phyloP scores from a whole-genome alignment of 1,140 invertebrate species.

The Geopemphigus sp. region DNA sequence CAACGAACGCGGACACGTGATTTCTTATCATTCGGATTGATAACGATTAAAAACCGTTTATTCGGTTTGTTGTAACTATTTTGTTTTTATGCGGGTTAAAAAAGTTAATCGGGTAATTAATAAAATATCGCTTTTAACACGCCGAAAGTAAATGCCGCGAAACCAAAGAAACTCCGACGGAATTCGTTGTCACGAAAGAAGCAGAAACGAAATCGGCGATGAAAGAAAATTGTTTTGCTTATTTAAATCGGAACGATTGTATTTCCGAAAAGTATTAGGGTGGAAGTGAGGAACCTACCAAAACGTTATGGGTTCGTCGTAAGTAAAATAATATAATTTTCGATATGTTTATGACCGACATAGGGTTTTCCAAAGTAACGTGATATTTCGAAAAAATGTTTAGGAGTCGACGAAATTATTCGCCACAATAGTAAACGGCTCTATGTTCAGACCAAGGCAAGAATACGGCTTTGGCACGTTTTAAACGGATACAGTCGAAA shows the following conservation, averaged over 20 bases:
- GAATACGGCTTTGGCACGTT: constrained; percentile 66
- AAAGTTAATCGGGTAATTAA: too few species aligned
- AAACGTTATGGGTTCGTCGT: constrained; percentile 80
- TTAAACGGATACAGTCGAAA: constrained; percentile 77
- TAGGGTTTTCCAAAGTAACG: too few species aligned
- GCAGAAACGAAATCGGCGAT: neutral
- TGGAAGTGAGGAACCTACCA: constrained; percentile 82
- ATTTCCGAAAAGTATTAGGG: constrained; percentile 90
- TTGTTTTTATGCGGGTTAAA: too few species aligned
- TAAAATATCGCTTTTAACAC: too few species aligned
- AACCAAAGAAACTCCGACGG: neutral
- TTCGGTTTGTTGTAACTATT: too few species aligned
- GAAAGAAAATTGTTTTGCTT: constrained; percentile 63
- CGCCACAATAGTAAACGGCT: constrained; percentile 62
- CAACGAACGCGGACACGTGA: constrained; percentile 7
- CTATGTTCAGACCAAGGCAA: constrained; percentile 72
- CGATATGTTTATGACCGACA: too few species aligned
- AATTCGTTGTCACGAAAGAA: neutral
- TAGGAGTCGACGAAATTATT: constrained; percentile 78
- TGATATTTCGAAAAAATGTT: constrained; percentile 54
- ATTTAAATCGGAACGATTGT: constrained; percentile 75
- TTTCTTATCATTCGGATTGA: constrained; percentile 6
- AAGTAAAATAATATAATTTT: too few species aligned
- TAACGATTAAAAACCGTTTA: neutral
- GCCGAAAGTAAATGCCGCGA: too few species aligned